These are phyloP conservation scores for Microtus oregoni DNA, from an alignment of 2,113 vertebrate species.

Conservation along the genomic window DNA sequence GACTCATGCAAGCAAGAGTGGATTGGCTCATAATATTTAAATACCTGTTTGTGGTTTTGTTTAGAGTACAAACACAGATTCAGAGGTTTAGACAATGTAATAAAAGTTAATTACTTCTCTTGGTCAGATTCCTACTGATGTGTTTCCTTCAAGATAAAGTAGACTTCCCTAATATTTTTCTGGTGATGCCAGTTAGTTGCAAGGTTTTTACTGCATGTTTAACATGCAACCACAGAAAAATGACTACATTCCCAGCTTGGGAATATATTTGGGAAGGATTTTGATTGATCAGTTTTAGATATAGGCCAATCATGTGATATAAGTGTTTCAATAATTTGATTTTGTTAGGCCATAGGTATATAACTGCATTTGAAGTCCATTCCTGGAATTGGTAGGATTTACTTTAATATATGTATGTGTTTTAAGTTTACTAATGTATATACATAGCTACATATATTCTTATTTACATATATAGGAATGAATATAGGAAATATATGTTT, in stretches of 20 bases:
- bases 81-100: background rate
- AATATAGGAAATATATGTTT: background rate
- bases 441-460: background rate
- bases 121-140: background rate
- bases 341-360: background rate
- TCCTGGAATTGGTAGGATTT: background rate
- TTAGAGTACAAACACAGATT: background rate
- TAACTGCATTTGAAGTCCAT: background rate
- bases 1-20: background rate
- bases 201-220: background rate
- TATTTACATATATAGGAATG: background rate
- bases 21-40: background rate
- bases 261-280: background rate
- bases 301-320: background rate
- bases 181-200: background rate
- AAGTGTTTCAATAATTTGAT: background rate
- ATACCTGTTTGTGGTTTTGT: background rate
- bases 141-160: background rate
- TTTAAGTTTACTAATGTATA: background rate
- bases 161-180: background rate
- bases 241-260: background rate
- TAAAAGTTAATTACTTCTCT: background rate
- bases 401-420: background rate
- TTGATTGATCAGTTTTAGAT: background rate
- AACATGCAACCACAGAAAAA: background rate